These are phyloP conservation scores for Lamprologus tigripictilis DNA, from an alignment of 2,113 vertebrate genomes.

Conservation along the genomic window DNA sequence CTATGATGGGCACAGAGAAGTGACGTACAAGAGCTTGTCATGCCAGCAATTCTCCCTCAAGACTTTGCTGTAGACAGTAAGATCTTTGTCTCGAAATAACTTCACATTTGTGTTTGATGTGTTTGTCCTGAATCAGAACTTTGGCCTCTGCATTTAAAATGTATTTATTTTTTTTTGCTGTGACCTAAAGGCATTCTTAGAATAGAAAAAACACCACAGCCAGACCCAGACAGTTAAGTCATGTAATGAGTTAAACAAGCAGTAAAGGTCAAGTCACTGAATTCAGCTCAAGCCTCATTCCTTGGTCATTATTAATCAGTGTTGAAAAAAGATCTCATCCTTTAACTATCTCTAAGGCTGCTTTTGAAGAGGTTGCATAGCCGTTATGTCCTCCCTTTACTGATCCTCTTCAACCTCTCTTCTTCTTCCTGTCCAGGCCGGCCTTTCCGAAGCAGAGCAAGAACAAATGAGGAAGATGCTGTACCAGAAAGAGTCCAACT, in stretches of 20 bases:
- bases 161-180: neutral
- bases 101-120: conserved; percentile 3
- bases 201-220: neutral
- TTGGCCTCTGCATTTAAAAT: neutral
- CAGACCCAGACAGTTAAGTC: neutral
- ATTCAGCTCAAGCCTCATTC: neutral
- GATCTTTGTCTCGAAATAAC: neutral
- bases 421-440: conserved; percentile 71
- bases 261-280: neutral
- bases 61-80: neutral
- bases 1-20: neutral
- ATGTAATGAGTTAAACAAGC: neutral
- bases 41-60: neutral
- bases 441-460: conserved; percentile 91
- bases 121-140: neutral
- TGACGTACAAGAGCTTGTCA: neutral
- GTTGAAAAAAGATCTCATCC: neutral
- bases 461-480: conserved; percentile 99
- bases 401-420: neutral
- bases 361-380: neutral
- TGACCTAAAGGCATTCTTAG: neutral
- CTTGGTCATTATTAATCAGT: neutral
- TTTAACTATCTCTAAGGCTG: neutral
- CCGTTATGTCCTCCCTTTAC: neutral
- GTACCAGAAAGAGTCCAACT: conserved; percentile 98